Evolutionary conservation across 2,113 vertebrate species (phyloP).

Genomic region (Pardalotus punctatus): DNA sequence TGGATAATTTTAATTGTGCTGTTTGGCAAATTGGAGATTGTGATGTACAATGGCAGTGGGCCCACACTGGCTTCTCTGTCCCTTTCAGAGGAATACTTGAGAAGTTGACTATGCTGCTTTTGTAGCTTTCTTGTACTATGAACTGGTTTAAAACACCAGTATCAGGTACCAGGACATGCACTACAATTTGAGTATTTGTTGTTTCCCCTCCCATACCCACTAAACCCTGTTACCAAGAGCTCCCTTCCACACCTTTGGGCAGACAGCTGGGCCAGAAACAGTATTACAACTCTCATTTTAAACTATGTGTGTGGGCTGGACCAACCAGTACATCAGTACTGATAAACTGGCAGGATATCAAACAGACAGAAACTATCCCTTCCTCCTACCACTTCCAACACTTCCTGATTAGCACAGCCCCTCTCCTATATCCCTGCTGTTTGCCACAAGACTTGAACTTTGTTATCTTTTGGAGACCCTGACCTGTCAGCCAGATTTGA

Average conservation of each 20-base stretch:
- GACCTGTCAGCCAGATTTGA: neutral
- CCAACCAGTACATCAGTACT: neutral
- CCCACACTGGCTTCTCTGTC: neutral
- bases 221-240: accelerated
- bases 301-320: neutral
- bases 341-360: neutral
- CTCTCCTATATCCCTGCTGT: neutral
- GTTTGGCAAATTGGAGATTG: neutral
- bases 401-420: neutral
- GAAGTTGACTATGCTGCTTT: neutral
- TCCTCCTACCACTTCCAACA: neutral
- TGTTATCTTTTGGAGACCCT: accelerated
- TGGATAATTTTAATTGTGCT: neutral
- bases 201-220: neutral
- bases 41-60: neutral
- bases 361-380: neutral
- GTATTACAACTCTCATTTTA: neutral
- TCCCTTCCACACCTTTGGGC: neutral
- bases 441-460: neutral
- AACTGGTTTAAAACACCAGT: neutral
- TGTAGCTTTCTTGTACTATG: neutral
- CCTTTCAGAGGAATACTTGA: neutral
- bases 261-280: neutral
- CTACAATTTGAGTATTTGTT: neutral
- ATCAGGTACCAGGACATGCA: neutral